Evolutionary conservation across 2,113 vertebrate species (phyloP).

Genomic region (Cyprinus carpio): DNA sequence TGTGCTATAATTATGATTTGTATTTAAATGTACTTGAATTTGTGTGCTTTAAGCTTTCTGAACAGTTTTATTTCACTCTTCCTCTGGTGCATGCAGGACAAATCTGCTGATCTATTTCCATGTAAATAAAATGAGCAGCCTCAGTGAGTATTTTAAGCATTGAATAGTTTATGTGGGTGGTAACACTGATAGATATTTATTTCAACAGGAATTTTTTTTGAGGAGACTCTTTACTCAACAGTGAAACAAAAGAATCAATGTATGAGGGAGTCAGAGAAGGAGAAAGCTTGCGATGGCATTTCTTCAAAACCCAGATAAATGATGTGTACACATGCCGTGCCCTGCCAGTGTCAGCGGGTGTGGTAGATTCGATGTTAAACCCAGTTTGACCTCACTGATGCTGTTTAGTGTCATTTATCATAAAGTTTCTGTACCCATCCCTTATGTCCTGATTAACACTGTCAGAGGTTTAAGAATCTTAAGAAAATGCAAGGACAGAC

Average conservation of each 20-base stretch:
- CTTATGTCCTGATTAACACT: background rate
- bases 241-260: conserved; percentile 52
- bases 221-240: conserved; percentile 39
- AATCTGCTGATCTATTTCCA: background rate
- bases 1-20: background rate
- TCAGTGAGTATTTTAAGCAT: conserved; percentile 18
- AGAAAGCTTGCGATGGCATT: conserved; percentile 51
- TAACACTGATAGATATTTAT: conserved; percentile 60
- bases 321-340: conserved; percentile 66
- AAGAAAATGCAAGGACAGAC: background rate
- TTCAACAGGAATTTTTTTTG: conserved; percentile 7
- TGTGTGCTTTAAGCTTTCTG: background rate
- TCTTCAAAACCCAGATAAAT: conserved; percentile 61
- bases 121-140: background rate
- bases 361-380: conserved; percentile 63
- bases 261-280: conserved; percentile 48
- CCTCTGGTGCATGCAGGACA: background rate
- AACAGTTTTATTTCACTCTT: background rate
- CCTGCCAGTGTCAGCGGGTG: conserved; percentile 60
- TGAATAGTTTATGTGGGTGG: conserved; percentile 39
- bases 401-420: conserved; percentile 36
- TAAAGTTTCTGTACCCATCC: background rate
- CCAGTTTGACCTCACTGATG: conserved; percentile 57
- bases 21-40: background rate
- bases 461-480: background rate